phyloP scores from a whole-genome alignment of 2,888 invertebrate genomes.

The Hirtodrosophila duncani region DNA sequence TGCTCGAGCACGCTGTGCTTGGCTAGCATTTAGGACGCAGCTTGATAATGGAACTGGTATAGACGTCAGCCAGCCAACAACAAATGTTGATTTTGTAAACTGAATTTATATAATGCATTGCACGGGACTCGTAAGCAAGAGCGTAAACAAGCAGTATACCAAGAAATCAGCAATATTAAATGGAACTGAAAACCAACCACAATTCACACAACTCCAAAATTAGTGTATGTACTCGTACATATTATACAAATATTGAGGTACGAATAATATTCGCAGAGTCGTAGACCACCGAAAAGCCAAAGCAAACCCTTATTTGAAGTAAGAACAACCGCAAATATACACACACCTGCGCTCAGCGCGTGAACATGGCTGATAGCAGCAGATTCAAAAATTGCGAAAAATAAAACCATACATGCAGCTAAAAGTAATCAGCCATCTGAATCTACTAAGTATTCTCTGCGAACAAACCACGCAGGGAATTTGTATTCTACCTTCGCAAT shows the following conservation, averaged over 20 bases:
- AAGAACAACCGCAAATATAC: too few species aligned
- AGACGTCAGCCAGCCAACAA: slow-evolving; percentile 9
- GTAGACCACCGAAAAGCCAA: too few species aligned
- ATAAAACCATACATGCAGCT: slow-evolving; percentile 45
- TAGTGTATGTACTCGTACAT: background rate
- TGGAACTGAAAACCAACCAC: too few species aligned
- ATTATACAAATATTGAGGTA: slow-evolving; percentile 5
- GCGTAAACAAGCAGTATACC: slow-evolving; percentile 38
- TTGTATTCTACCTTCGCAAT: too few species aligned
- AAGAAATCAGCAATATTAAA: slow-evolving; percentile 60
- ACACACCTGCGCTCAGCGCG: too few species aligned
- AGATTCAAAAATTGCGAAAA: slow-evolving; percentile 62
- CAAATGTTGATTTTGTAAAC: slow-evolving; percentile 62
- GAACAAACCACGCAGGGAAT: slow-evolving; percentile 5
- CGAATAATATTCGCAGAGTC: too few species aligned
- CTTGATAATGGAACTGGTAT: slow-evolving; percentile 29
- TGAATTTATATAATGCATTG: slow-evolving; percentile 58
- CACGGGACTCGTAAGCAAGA: too few species aligned
- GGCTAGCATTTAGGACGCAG: slow-evolving; percentile 20
- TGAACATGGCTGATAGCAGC: slow-evolving; percentile 41
- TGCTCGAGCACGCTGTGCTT: too few species aligned
- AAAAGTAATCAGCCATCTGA: slow-evolving; percentile 45
- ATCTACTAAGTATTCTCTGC: slow-evolving; percentile 23
- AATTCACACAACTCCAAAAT: slow-evolving; percentile 13
- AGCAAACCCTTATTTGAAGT: too few species aligned